Percentiles rank a stretch among this genome's conserved stretches.
These are phyloP conservation scores for Gymnodraco acuticeps DNA, from an alignment of 2,797 vertebrate genomes.

Conservation along the genomic window DNA sequence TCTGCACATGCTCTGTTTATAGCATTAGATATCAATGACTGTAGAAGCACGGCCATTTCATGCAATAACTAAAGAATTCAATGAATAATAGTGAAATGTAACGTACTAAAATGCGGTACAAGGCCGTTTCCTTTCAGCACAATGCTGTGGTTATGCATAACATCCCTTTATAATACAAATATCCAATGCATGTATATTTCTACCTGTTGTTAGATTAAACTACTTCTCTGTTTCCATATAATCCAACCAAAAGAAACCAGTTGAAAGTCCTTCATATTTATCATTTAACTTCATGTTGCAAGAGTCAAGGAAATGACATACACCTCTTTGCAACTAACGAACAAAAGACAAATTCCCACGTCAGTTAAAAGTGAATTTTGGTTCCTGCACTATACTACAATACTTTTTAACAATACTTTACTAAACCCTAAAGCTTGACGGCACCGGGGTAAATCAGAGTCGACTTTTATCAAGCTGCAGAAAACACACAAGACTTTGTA, in stretches of 20 bases:
- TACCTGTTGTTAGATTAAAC: background rate
- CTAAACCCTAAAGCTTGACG: background rate
- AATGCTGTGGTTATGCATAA: background rate
- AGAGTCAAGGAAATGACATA: too few species aligned
- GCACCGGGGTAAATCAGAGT: background rate
- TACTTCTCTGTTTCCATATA: background rate
- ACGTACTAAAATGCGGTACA: background rate
- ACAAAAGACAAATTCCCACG: background rate
- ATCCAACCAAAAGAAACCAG: background rate
- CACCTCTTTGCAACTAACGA: background rate
- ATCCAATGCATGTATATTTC: background rate
- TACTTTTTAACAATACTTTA: background rate
- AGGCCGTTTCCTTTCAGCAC: background rate
- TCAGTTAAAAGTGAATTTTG: background rate
- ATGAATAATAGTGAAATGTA: too few species aligned
- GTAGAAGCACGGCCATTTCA: too few species aligned
- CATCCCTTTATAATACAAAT: background rate
- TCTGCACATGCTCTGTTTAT: background rate
- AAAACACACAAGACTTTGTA: conserved; percentile 11
- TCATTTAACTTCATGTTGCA: too few species aligned
- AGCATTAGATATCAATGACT: background rate
- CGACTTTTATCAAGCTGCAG: conserved; percentile 8
- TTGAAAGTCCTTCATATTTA: too few species aligned
- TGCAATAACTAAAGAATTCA: background rate
- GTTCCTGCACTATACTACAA: background rate